phyloP scores from a whole-genome alignment of 1,140 invertebrate species.

The Thereuonema tuberculata region DNA sequence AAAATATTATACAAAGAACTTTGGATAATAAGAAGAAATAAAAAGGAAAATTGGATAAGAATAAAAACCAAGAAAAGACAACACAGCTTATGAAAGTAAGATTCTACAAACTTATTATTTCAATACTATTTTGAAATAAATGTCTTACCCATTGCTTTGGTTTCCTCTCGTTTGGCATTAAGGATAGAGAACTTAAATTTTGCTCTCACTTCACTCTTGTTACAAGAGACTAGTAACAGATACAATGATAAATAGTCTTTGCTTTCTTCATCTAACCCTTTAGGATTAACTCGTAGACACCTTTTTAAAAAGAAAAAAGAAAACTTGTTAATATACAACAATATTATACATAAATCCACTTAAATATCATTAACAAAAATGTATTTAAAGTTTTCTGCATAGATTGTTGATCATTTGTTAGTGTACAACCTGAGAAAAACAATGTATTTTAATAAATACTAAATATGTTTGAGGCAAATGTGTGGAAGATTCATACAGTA shows the following conservation, averaged over 20 bases:
- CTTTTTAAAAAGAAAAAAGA: slow-evolving; percentile 37
- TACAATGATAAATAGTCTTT: slow-evolving; percentile 99
- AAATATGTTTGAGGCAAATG: no score
- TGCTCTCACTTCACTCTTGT: slow-evolving; percentile 97
- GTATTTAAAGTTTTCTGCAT: neutral
- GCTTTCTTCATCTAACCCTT: slow-evolving; percentile 98
- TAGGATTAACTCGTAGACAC: slow-evolving; percentile 97
- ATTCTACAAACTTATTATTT: no score
- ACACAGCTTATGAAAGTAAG: neutral
- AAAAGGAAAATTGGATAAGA: no score
- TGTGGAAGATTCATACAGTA: no score
- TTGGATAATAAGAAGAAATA: no score
- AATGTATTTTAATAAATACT: no score
- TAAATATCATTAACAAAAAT: neutral
- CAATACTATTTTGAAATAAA: no score
- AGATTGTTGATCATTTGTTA: no score
- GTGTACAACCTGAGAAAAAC: no score
- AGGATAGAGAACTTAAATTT: slow-evolving; percentile 99
- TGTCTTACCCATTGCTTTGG: slow-evolving; percentile 96
- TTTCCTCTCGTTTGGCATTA: slow-evolving; percentile 99
- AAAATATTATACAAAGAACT: no score
- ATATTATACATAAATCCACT: no score
- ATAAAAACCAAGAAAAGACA: no score
- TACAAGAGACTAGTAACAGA: slow-evolving; percentile 94
- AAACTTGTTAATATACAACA: neutral